phyloP scores from a whole-genome alignment of 2,888 invertebrate species.

The Capitulum mitella region DNA sequence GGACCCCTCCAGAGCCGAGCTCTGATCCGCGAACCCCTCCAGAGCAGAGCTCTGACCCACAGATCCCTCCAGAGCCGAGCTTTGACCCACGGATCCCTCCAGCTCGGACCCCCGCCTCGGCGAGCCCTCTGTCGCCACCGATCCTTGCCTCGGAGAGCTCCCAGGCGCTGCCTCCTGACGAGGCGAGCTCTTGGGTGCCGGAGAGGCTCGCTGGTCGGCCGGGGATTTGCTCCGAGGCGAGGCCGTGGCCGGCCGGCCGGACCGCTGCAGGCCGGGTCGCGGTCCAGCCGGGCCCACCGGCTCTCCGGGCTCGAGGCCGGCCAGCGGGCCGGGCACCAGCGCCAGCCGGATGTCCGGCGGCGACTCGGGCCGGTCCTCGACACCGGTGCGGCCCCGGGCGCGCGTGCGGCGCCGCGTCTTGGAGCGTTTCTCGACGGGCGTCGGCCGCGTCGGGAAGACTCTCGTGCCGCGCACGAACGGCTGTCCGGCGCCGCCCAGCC shows the following conservation, averaged over 20 bases:
- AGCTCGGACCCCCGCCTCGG: background rate
- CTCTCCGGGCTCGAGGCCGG: background rate
- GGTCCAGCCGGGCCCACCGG: background rate
- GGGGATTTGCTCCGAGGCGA: too few relatives aligned
- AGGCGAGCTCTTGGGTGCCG: background rate
- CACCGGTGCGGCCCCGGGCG: background rate
- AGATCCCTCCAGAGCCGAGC: too few relatives aligned
- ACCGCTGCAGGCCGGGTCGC: too few relatives aligned
- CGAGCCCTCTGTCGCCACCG: background rate
- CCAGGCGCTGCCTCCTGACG: too few relatives aligned
- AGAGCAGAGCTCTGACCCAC: too few relatives aligned
- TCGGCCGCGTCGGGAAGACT: background rate
- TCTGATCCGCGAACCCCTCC: too few relatives aligned
- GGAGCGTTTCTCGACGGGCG: background rate
- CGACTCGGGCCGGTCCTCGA: background rate
- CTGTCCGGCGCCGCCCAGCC: background rate
- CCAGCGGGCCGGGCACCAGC: conserved; percentile 2
- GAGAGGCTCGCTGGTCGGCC: background rate
- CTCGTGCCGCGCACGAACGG: background rate
- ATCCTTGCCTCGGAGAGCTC: too few relatives aligned
- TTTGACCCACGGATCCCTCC: too few relatives aligned
- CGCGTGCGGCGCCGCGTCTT: background rate
- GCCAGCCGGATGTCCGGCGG: background rate
- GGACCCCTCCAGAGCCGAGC: background rate
- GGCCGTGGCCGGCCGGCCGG: too few relatives aligned